These are phyloP conservation scores for Gorsachius magnificus DNA, from an alignment of 2,797 vertebrate species.

Conservation along the genomic window DNA sequence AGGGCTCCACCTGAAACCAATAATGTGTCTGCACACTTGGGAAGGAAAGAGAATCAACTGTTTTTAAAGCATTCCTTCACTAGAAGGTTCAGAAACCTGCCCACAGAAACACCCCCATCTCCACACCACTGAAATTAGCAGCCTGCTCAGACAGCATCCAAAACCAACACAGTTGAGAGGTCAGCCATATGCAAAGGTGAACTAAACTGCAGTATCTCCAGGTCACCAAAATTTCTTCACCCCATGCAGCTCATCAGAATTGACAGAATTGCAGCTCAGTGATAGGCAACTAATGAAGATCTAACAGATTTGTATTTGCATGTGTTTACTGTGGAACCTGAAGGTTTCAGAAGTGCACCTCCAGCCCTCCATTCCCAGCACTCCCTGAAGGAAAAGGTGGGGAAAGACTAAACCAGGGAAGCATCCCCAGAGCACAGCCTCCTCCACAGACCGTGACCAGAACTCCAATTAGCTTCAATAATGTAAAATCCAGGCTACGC, in stretches of 20 bases:
- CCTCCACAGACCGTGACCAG: neutral
- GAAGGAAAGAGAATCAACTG: neutral
- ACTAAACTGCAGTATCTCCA: neutral
- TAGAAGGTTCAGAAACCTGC: neutral
- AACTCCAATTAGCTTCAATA: neutral
- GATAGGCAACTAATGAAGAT: neutral
- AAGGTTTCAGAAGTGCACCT: neutral
- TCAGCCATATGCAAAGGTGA: neutral
- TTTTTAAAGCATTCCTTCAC: neutral
- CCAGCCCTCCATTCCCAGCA: neutral
- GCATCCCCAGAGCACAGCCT: neutral
- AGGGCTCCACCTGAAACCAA: neutral
- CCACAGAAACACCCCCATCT: neutral
- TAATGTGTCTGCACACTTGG: fast-evolving
- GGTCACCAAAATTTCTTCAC: neutral
- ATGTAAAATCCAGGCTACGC: neutral
- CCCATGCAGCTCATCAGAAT: neutral
- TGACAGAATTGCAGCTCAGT: neutral
- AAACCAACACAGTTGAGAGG: fast-evolving
- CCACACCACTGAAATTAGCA: neutral
- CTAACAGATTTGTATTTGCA: neutral
- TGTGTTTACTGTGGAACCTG: neutral
- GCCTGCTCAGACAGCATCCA: neutral
- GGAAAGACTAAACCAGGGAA: neutral
- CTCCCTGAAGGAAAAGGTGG: neutral